Evolutionary conservation across 1,140 invertebrate species (phyloP), one percentile per base, ranked within the genome.

Genomic region (Drosophila ercepeae): DNA sequence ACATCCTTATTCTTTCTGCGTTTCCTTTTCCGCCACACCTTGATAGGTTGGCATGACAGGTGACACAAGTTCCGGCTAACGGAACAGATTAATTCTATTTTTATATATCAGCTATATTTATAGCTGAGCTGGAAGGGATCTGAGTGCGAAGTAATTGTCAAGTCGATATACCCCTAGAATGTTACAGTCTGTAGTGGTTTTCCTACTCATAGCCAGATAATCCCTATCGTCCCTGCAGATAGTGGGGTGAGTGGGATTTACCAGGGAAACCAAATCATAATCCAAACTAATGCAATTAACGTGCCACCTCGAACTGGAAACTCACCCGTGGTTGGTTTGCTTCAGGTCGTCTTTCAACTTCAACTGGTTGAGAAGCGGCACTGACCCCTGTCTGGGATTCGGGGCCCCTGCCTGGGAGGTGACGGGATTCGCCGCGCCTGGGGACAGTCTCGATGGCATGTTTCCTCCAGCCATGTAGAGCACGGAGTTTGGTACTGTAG

Each of bases 241-340:
- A 41, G 16, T 23, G 19, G 27, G 23, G 51, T 1, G 27, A 8
- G n/a, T n/a, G 27, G 27, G 27, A 27, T 27, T 27, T 27, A 23
- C 27, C 27, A 7, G n/a, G 21, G 34, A 23, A 11, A 41, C 14
- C 7, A 6, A 32, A 32, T 23, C 64, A 18, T 79, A 79, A 83
- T 59, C 79, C 52, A 39, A n/a, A n/a, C 13, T 86, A 83, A 86
- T 86, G 60, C 61, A 45, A 86, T 86, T 83, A 86, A 2, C n/a
- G 6, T n/a, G 9, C 3, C 29, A 21, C 19, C 6, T 21, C 16
- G 4, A 21, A 48, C 13, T n/a, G 25, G 11, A 52, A 48, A 84
- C 81, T 88, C 36, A 86, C 81, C 82, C 82, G 11, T 72, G 74
- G 54, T 29, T 84, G 68, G 34, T 69, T 8, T 61, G 72, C 61